These are phyloP conservation scores for Cheilosia impressa DNA, from an alignment of 2,888 invertebrate genomes.

Conservation along the genomic window DNA sequence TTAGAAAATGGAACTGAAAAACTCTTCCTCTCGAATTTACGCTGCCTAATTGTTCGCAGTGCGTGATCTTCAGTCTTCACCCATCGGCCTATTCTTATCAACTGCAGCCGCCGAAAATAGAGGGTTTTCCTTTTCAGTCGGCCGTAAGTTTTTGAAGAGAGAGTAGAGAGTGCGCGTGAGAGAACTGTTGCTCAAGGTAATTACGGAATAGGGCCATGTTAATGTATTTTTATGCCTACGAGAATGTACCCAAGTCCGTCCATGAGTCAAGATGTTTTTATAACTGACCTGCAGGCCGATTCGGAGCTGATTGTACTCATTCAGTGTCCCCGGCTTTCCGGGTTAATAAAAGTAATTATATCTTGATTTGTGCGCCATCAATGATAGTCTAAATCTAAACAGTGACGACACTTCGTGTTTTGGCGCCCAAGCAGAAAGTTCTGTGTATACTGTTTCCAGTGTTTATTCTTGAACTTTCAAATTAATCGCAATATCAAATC, in stretches of 20 bases:
- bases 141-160: slow-evolving; percentile 17
- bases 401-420: not conserved
- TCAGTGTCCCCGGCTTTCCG: not conserved
- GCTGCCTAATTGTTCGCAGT: slow-evolving; percentile 30
- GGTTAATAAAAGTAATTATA: not conserved
- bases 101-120: slow-evolving; percentile 34
- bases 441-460: no score
- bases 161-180: slow-evolving; percentile 12
- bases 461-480: no score
- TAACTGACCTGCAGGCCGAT: slow-evolving; percentile 8
- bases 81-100: slow-evolving; percentile 44
- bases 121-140: slow-evolving; percentile 11
- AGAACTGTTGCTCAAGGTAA: slow-evolving; percentile 20
- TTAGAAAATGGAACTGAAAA: slow-evolving; percentile 47
- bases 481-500: no score
- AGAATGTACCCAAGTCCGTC: not conserved
- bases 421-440: no score
- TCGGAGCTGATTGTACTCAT: not conserved
- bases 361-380: not conserved
- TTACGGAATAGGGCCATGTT: slow-evolving; percentile 39
- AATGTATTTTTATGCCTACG: slow-evolving; percentile 2
- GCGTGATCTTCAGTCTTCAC: slow-evolving; percentile 69
- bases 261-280: slow-evolving; percentile 18
- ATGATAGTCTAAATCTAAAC: not conserved
- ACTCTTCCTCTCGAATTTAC: slow-evolving; percentile 22